Evolutionary conservation across 2,888 invertebrate species (phyloP).

Genomic region (Polymixis lichenea): DNA sequence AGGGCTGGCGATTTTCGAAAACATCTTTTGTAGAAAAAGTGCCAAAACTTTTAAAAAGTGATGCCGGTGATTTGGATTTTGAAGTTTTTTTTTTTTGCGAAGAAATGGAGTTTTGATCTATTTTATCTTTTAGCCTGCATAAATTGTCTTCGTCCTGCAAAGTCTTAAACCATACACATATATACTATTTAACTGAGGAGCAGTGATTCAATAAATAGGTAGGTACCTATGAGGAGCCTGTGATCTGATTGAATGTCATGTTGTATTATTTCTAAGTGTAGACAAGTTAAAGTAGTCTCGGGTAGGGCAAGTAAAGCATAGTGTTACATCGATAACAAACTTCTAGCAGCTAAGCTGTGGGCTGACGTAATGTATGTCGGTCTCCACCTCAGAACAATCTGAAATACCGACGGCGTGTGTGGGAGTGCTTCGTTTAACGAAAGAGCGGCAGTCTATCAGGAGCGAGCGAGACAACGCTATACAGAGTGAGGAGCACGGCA

Average conservation of each 20-base stretch:
- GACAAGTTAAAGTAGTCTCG: slow-evolving; percentile 60
- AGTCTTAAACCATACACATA: not conserved
- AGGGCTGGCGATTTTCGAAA: slow-evolving; percentile 35
- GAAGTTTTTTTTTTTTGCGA: not conserved
- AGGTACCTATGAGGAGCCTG: not conserved
- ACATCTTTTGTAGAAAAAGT: slow-evolving; percentile 23
- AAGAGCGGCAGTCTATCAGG: slow-evolving; percentile 90
- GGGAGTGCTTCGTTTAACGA: slow-evolving; percentile 90
- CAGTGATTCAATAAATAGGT: slow-evolving; percentile 5
- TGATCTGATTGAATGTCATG: slow-evolving; percentile 33
- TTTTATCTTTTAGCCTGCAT: not conserved
- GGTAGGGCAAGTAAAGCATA: slow-evolving; percentile 70
- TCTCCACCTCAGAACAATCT: slow-evolving; percentile 87
- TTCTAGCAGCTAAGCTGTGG: slow-evolving; percentile 79
- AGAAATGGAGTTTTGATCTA: not conserved
- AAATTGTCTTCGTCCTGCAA: no score
- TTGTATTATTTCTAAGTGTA: slow-evolving; percentile 54
- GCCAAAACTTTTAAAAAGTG: not conserved
- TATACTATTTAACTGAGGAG: slow-evolving; percentile 7
- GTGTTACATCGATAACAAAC: slow-evolving; percentile 79
- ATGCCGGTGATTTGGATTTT: not conserved
- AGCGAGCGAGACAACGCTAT: slow-evolving; percentile 80
- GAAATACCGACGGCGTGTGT: slow-evolving; percentile 90
- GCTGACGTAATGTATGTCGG: slow-evolving; percentile 89
- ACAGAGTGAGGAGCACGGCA: slow-evolving; percentile 76